A percentile compares a stretch with the other conserved stretches of the same genome.
Evolutionary conservation across 2,797 vertebrate species (phyloP).

Genomic region (Platalea minor): DNA sequence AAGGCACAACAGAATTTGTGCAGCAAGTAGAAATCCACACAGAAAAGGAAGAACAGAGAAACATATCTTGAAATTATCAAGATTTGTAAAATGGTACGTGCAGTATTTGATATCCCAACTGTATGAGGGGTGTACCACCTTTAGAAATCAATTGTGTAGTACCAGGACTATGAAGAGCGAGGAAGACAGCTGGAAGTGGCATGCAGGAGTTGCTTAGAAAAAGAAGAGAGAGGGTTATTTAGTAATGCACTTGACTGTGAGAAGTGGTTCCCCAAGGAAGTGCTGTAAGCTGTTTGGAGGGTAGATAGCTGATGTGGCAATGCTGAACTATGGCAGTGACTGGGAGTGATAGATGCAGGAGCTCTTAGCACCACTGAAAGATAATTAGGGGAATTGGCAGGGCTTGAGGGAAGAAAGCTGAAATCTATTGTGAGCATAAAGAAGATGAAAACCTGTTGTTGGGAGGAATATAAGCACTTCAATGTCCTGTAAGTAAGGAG

Average conservation of each 20-base stretch:
- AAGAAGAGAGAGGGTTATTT: not conserved
- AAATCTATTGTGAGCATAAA: not conserved
- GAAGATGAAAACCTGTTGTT: not conserved
- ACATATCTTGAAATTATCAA: not conserved
- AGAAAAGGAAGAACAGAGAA: not conserved
- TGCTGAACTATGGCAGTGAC: not conserved
- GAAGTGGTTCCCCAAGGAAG: not conserved
- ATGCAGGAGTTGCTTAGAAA: not conserved
- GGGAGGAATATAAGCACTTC: not conserved
- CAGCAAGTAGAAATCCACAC: not conserved
- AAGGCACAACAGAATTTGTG: not conserved
- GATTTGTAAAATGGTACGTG: not conserved
- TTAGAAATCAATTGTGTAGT: not conserved
- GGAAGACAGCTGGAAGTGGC: not conserved
- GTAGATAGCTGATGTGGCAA: not conserved
- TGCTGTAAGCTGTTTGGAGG: not conserved
- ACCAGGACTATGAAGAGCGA: not conserved
- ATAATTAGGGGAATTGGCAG: not conserved
- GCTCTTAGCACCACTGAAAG: not conserved
- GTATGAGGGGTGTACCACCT: not conserved
- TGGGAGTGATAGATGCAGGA: not conserved
- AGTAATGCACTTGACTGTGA: not conserved
- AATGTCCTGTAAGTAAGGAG: not conserved
- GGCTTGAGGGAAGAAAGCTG: not conserved
- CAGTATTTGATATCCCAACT: not conserved